phyloP scores from a whole-genome alignment of 2,888 invertebrate genomes.

The Gandaritis pyraliata region DNA sequence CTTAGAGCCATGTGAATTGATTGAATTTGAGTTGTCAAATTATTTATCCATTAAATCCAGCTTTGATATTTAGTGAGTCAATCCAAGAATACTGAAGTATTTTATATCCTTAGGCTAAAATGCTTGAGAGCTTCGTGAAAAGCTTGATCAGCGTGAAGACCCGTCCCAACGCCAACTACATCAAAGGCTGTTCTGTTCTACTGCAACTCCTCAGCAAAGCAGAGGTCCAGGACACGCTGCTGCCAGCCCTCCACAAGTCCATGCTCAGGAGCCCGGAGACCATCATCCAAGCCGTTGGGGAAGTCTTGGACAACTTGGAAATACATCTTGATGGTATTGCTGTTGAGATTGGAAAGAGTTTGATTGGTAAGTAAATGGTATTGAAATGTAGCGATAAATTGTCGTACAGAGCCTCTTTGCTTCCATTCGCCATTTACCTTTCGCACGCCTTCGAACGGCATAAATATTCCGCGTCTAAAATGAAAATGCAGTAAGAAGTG shows the following conservation, averaged over 20 bases:
- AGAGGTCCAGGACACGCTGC: slow-evolving; percentile 89
- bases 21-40: too few species aligned
- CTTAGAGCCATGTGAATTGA: too few species aligned
- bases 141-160: slow-evolving; percentile 90
- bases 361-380: slow-evolving; percentile 85
- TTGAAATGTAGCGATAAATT: too few species aligned
- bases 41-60: neutral
- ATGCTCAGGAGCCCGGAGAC: slow-evolving; percentile 97
- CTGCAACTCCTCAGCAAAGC: slow-evolving; percentile 85
- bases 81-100: too few species aligned
- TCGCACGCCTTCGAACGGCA: too few species aligned
- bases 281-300: slow-evolving; percentile 91
- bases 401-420: neutral
- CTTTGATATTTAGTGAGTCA: too few species aligned
- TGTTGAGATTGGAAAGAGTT: slow-evolving; percentile 90
- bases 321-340: slow-evolving; percentile 92
- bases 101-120: slow-evolving; percentile 71
- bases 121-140: slow-evolving; percentile 90
- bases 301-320: slow-evolving; percentile 88
- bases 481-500: too few species aligned
- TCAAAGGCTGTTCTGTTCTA: slow-evolving; percentile 87
- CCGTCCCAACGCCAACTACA: slow-evolving; percentile 88
- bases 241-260: slow-evolving; percentile 95
- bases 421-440: too few species aligned
- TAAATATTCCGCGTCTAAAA: too few species aligned